These are phyloP conservation scores for Gymnarchus niloticus DNA, from an alignment of 2,113 vertebrate genomes.

Conservation along the genomic window DNA sequence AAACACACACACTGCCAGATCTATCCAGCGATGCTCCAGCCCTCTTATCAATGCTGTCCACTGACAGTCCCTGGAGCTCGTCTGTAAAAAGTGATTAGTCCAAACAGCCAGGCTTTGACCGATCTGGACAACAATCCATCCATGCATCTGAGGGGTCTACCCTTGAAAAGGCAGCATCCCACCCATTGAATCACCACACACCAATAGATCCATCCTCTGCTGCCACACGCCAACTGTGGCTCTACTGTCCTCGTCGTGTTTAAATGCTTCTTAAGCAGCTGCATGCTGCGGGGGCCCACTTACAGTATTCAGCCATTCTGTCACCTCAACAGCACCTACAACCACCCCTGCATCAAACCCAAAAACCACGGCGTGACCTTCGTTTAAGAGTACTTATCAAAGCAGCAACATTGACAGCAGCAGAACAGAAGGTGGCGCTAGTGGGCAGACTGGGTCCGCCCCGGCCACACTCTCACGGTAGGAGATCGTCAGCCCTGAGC, in stretches of 20 bases:
- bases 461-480: background rate
- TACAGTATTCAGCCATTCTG: background rate
- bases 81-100: background rate
- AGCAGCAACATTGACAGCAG: constrained; percentile 50
- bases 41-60: background rate
- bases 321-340: background rate
- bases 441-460: background rate
- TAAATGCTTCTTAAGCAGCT: background rate
- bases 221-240: background rate
- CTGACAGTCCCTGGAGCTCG: background rate
- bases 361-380: constrained; percentile 23
- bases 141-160: background rate
- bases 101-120: background rate
- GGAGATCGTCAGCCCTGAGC: background rate
- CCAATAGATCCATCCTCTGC: background rate
- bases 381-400: constrained; percentile 35
- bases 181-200: background rate
- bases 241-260: background rate
- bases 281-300: background rate
- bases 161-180: background rate
- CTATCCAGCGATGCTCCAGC: constrained; percentile 37
- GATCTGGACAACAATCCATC: background rate
- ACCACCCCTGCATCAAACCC: background rate
- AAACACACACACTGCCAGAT: constrained; percentile 25
- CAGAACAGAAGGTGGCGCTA: constrained; percentile 33